A percentile compares a stretch with the other conserved stretches of the same genome.
Conservation (phyloP, 2,888 invertebrate genomes). For the Polyommatus icarus region DNA sequence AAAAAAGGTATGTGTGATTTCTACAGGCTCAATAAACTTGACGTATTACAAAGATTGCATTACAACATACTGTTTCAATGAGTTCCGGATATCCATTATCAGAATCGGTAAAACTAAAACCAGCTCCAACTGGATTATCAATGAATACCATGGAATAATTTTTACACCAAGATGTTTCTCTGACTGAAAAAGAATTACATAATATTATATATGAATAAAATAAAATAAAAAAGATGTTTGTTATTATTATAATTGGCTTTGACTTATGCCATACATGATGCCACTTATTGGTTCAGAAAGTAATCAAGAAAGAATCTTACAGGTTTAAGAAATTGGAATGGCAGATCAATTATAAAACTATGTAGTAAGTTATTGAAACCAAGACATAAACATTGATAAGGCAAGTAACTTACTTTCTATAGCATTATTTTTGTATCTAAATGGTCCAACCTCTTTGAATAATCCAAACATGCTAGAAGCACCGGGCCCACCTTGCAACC, state of each 20-base stretch:
- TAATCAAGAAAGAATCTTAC: no score
- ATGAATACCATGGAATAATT: conserved; percentile 82
- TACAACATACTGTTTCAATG: conserved; percentile 71
- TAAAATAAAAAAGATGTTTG: no score
- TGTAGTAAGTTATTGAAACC: background rate
- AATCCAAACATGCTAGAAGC: conserved; percentile 80
- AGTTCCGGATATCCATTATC: conserved; percentile 77
- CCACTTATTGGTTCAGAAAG: no score
- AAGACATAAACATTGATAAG: background rate
- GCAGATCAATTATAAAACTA: no score
- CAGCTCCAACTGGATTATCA: conserved; percentile 83
- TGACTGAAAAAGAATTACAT: conserved; percentile 53
- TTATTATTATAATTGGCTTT: no score
- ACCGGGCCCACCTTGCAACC: conserved; percentile 94
- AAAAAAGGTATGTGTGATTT: no score
- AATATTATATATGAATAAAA: background rate
- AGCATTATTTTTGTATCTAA: conserved; percentile 40
- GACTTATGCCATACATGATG: no score
- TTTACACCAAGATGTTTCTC: conserved; percentile 76
- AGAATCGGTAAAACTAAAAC: conserved; percentile 82
- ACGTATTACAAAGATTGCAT: background rate
- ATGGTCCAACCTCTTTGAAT: conserved; percentile 68
- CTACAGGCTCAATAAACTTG: no score
- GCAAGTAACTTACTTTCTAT: conserved; percentile 34
- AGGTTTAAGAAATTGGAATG: no score